Percentiles rank a stretch among this genome's conserved stretches.
phyloP scores from a whole-genome alignment of 2,797 vertebrate genomes.

The Erethizon dorsatum region DNA sequence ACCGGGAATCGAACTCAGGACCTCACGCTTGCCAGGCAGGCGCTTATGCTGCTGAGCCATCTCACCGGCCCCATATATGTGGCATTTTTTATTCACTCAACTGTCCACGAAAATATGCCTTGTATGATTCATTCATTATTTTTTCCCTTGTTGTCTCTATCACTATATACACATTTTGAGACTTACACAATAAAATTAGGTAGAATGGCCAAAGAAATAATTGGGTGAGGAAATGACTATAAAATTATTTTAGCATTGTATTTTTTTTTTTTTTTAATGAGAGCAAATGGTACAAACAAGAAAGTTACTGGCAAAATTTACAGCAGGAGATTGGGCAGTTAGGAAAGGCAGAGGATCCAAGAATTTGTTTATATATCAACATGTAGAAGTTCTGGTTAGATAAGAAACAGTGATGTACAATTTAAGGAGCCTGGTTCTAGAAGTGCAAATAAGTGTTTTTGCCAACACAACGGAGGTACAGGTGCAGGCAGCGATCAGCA shows the following conservation, averaged over 20 bases:
- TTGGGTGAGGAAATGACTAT: neutral
- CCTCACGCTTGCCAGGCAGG: no score
- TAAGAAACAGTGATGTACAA: neutral
- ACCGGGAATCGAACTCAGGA: no score
- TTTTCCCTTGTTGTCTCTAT: neutral
- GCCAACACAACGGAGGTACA: accelerated
- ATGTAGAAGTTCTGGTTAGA: neutral
- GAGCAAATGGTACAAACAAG: neutral
- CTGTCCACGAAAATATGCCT: neutral
- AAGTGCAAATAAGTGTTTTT: neutral
- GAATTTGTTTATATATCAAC: neutral
- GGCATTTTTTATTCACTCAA: neutral
- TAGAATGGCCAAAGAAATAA: neutral
- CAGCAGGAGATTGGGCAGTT: neutral
- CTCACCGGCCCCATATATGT: no score
- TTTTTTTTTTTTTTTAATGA: slow-evolving; percentile 24
- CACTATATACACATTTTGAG: neutral
- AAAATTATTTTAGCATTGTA: neutral
- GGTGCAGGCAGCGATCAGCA: neutral
- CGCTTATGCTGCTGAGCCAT: no score
- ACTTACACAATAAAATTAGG: neutral
- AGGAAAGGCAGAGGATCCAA: neutral
- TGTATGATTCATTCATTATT: neutral
- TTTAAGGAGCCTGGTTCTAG: neutral
- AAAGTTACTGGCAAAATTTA: neutral